These are phyloP conservation scores for Cydia pomonella DNA, from an alignment of 1,140 invertebrate genomes.

Conservation along the genomic window DNA sequence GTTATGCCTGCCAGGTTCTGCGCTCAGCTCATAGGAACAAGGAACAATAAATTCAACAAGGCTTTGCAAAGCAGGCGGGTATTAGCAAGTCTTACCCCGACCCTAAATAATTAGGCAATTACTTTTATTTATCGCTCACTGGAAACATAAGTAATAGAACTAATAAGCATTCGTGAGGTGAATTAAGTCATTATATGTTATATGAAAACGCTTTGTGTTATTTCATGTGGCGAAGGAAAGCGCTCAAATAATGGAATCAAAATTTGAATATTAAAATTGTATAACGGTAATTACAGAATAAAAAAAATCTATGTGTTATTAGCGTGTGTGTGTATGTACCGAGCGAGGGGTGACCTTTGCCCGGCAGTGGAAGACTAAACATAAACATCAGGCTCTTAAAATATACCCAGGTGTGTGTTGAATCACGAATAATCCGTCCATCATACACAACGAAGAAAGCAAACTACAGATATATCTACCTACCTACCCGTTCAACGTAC, in stretches of 20 bases:
- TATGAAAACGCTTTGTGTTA: conserved; percentile 33
- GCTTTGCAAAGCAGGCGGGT: conserved; percentile 48
- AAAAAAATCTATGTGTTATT: too few relatives aligned
- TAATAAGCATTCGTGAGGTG: conserved; percentile 37
- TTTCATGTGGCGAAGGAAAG: background rate
- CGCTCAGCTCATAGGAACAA: conserved; percentile 34
- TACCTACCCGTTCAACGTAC: too few relatives aligned
- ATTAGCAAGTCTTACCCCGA: conserved; percentile 44
- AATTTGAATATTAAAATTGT: background rate
- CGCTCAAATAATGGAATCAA: background rate
- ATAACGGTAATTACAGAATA: too few relatives aligned
- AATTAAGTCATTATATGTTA: conserved; percentile 35
- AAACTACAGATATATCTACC: too few relatives aligned
- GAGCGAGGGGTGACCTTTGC: too few relatives aligned
- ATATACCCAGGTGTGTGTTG: too few relatives aligned
- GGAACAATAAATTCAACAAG: conserved; percentile 59
- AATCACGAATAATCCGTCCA: too few relatives aligned
- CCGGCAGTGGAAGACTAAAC: too few relatives aligned
- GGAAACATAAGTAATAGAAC: conserved; percentile 43
- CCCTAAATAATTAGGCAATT: conserved; percentile 64
- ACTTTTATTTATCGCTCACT: conserved; percentile 60
- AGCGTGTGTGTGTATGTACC: too few relatives aligned
- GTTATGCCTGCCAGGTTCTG: background rate
- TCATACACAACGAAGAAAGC: too few relatives aligned
- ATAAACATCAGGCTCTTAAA: too few relatives aligned